Conservation (phyloP, 2,888 invertebrate species). For the Frankliniella fusca region DNA sequence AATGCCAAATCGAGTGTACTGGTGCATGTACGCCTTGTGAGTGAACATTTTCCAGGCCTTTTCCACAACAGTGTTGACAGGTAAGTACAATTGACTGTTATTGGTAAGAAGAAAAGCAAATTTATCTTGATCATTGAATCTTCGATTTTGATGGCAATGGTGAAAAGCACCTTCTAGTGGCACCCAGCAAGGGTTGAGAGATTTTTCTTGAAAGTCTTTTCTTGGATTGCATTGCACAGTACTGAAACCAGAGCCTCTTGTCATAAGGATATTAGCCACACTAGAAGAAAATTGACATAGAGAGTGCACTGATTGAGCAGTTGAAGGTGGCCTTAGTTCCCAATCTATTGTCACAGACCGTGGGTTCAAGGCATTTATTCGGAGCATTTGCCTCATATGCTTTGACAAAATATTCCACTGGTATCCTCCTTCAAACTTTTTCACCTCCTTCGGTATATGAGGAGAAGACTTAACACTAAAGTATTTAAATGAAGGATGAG, state of each 20-base stretch:
- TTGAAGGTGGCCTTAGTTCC: conserved; percentile 40
- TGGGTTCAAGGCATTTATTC: conserved; percentile 38
- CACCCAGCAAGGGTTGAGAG: conserved; percentile 48
- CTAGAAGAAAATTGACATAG: conserved; percentile 6
- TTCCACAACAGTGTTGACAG: conserved; percentile 47
- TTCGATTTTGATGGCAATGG: conserved; percentile 47
- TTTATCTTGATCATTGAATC: conserved; percentile 48
- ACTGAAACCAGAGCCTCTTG: conserved; percentile 42
- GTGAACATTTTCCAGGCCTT: conserved; percentile 52
- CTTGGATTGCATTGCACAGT: conserved; percentile 38
- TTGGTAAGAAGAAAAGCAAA: conserved; percentile 50
- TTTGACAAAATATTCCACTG: conserved; percentile 47
- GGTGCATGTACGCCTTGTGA: conserved; percentile 52
- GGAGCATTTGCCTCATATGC: conserved; percentile 44
- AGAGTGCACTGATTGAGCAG: conserved; percentile 30
- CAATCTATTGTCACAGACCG: conserved; percentile 39
- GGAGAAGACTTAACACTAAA: conserved; percentile 49
- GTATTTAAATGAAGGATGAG: conserved; percentile 51
- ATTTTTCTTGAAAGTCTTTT: conserved; percentile 44
- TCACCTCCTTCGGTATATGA: conserved; percentile 43
- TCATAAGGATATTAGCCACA: conserved; percentile 31
- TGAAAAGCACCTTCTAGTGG: conserved; percentile 44
- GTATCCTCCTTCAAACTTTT: conserved; percentile 45
- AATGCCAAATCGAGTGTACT: conserved; percentile 51
- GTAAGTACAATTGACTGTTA: conserved; percentile 46